Percentiles rank a stretch among this genome's conserved stretches.
phyloP scores from a whole-genome alignment of 2,888 invertebrate species.

The Schizaphis graminum region DNA sequence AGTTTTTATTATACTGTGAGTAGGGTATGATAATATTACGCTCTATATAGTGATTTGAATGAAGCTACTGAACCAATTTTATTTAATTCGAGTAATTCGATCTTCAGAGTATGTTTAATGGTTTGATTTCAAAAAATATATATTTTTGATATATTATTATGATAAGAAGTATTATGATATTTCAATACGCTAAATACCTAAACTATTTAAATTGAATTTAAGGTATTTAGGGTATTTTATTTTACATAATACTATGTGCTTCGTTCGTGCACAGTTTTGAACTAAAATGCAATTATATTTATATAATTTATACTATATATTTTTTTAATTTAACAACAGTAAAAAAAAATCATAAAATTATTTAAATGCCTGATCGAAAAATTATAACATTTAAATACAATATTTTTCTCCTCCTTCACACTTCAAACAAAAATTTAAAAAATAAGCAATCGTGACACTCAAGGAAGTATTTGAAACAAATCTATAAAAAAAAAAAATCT shows the following conservation, averaged over 20 bases:
- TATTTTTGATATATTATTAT: not conserved
- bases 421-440: too few species aligned
- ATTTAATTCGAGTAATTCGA: constrained; percentile 14
- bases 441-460: too few species aligned
- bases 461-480: too few species aligned
- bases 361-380: too few species aligned
- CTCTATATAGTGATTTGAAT: constrained; percentile 44
- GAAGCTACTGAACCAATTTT: constrained; percentile 32
- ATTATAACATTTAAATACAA: too few species aligned
- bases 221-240: not conserved
- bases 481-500: too few species aligned
- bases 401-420: too few species aligned
- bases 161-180: not conserved
- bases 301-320: too few species aligned
- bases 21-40: not conserved
- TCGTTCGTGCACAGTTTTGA: too few species aligned
- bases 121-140: not conserved
- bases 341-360: too few species aligned
- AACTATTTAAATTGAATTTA: not conserved
- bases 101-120: not conserved
- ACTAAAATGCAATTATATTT: too few species aligned
- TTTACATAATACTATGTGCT: not conserved
- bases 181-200: not conserved
- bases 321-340: too few species aligned
- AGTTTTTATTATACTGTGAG: not conserved